Evolutionary conservation across 2,113 vertebrate species (phyloP).

Genomic region (Heteronetta atricapilla): DNA sequence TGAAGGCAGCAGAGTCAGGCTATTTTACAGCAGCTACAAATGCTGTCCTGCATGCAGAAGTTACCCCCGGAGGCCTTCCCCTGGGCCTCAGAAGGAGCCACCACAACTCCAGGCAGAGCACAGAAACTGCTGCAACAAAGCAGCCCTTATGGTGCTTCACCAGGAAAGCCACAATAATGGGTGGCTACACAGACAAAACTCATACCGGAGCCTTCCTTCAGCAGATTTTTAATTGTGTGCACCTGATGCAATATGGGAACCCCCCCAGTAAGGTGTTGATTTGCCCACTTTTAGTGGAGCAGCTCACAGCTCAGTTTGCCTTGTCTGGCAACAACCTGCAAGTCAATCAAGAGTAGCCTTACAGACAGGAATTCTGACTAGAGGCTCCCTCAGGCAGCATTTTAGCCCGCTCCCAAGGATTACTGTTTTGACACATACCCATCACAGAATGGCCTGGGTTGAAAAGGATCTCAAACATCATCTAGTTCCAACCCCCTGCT

Average conservation of each 20-base stretch:
- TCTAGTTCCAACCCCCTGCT: too few relatives aligned
- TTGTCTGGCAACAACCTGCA: not conserved
- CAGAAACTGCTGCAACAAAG: not conserved
- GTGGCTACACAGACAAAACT: not conserved
- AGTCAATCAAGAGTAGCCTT: not conserved
- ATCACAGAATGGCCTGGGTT: too few relatives aligned
- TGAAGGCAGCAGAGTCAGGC: not conserved
- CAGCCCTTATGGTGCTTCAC: not conserved
- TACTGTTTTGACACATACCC: too few relatives aligned
- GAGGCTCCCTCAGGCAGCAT: not conserved
- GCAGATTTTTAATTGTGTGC: not conserved
- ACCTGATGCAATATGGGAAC: not conserved
- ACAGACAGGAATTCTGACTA: not conserved
- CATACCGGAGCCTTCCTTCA: not conserved
- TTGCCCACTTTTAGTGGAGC: not conserved
- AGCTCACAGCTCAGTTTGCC: not conserved
- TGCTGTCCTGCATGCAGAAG: not conserved
- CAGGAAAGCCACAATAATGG: not conserved
- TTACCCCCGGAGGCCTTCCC: not conserved
- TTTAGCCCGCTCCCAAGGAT: not conserved
- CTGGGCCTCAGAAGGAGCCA: not conserved
- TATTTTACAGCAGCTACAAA: not conserved
- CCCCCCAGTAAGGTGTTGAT: not conserved
- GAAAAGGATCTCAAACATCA: too few relatives aligned
- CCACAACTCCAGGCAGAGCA: not conserved